Base-by-base conservation (phyloP, 2,888 invertebrate species). In the Metalampra italica region DNA sequence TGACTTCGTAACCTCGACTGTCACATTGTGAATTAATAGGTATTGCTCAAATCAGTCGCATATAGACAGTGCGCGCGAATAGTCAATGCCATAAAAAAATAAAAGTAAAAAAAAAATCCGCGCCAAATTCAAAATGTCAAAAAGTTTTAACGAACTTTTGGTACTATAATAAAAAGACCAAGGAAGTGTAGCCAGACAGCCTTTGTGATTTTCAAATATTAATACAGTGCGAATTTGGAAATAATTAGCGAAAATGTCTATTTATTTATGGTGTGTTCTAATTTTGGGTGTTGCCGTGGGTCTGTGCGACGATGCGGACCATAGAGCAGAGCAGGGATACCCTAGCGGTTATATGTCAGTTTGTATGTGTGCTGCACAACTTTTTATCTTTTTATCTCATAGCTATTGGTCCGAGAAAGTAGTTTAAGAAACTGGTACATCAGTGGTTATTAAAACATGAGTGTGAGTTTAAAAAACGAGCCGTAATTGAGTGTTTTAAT, bases 341-440 rank as follows among this genome's bases (percentile, higher is more conserved):
- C 82, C 88, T 0, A 73, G 72, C 36, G 88, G 88, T 67, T 66
- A 82, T 14, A 74, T 86, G 78, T 80, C 86, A 62, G 73, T 77
- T 64, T 88, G 88, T 88, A 84, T 57, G 87, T 85, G 52, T 46
- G 29, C n/a, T 39, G 22, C 22, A 22, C 22, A 22, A 22, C 22
- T 22, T 22, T n/a, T n/a, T n/a, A n/a, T n/a, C n/a, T n/a, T n/a
- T n/a, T 22, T 22, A 22, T 22, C 22, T 22, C 22, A 22, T 22
- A 22, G 3, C 22, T 22, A 3, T n/a, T n/a, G n/a, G n/a, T n/a
- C n/a, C n/a, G n/a, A n/a, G n/a, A n/a, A n/a, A n/a, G n/a, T n/a
- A n/a, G n/a, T n/a, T n/a, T n/a, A n/a, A n/a, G n/a, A n/a, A n/a
- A n/a, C n/a, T n/a, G n/a, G n/a, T n/a, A n/a, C n/a, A n/a, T n/a